These are phyloP conservation scores for Oreochromis niloticus DNA, from an alignment of 2,113 vertebrate genomes.

Conservation along the genomic window DNA sequence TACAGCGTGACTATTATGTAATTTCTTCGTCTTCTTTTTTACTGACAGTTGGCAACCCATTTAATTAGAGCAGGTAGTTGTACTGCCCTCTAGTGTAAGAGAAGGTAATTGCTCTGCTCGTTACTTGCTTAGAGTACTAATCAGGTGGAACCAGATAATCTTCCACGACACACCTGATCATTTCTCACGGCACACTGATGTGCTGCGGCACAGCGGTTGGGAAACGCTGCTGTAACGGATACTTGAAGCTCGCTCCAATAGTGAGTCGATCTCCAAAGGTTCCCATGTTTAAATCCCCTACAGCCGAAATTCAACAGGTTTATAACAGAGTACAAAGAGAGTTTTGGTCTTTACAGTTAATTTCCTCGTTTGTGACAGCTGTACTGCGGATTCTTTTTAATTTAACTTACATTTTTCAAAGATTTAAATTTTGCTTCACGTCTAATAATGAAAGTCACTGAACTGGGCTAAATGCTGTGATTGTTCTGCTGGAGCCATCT, in stretches of 20 bases:
- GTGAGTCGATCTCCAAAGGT: background rate
- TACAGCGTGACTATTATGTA: accelerated
- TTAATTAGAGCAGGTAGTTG: background rate
- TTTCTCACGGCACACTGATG: background rate
- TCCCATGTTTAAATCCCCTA: background rate
- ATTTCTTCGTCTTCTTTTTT: background rate
- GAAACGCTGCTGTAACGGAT: background rate
- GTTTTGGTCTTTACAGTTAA: accelerated
- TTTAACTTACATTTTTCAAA: background rate
- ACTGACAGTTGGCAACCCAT: background rate
- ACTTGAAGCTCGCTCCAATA: background rate
- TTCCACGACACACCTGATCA: background rate
- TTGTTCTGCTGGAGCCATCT: background rate
- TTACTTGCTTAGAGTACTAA: background rate
- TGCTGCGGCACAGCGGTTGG: background rate
- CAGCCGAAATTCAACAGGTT: background rate
- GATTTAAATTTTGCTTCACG: background rate
- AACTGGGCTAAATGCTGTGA: background rate
- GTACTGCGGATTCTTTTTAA: accelerated
- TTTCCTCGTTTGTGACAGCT: background rate
- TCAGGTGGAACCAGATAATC: background rate
- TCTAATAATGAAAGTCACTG: background rate
- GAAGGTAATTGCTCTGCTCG: background rate
- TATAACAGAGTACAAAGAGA: background rate
- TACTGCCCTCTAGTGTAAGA: background rate